Evolutionary conservation across 2,888 invertebrate species (phyloP), one percentile per base, ranked within the genome.

Genomic region (Ctena decussata): DNA sequence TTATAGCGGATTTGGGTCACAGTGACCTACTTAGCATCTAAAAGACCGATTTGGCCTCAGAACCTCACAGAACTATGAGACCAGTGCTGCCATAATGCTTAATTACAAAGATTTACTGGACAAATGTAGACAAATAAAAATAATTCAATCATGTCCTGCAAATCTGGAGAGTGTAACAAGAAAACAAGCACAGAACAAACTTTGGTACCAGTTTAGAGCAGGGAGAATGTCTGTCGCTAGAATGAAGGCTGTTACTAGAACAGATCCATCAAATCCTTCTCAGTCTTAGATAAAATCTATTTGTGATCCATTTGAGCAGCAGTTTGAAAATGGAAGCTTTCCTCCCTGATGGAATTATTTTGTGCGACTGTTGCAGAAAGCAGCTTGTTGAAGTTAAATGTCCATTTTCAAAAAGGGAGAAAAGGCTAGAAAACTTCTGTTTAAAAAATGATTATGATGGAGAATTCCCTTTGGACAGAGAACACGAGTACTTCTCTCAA

Each of bases 281-380:
- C 12, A 60, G 60, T 65, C 65, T 35, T 21, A 79, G 0, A 57
- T 83, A 6, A 83, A 83, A 32, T n/a, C n/a, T 1, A 70, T 83
- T 49, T 78, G 74, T 57, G 77, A 79, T 21, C 83, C 83, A 32
- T 60, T 32, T 2, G 24, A 8, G 18, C 12, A 37, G 8, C 49
- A 46, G 18, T 78, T 84, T 53, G 21, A 30, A 32, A 77, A 49
- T 15, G n/a, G 32, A 2, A 15, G 82, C 82, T 0, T 78, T 82
- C 21, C 39, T 79, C 6, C 85, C 81, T 11, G 85, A 85, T 60
- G 44, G 78, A 41, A 41, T 79, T 18, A 74, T 85, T 0, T 53
- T 69, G 35, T 85, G 85, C 49, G 79, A 85, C 44, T 85, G 85
- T 46, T 85, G 85, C 79, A 75, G 82, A 12, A 74, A 41, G 39